A percentile compares a stretch with the other conserved stretches of the same genome.
Evolutionary conservation across 2,888 invertebrate species (phyloP).

Genomic region (Isoperla grammatica): DNA sequence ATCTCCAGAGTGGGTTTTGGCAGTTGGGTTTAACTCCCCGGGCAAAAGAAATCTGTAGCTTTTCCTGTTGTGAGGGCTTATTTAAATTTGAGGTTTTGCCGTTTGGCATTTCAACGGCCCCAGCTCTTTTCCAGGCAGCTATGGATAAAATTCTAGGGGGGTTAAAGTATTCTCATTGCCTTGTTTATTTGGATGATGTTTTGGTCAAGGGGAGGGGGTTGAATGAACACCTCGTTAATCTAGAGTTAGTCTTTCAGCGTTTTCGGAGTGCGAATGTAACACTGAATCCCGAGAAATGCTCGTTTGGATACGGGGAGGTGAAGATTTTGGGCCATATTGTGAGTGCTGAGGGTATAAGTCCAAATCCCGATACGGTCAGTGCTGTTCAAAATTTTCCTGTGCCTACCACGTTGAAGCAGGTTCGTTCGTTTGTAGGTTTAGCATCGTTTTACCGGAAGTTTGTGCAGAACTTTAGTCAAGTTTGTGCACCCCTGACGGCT

Average conservation of each 20-base stretch:
- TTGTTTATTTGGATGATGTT: conserved; percentile 1
- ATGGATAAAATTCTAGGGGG: not conserved
- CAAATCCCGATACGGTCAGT: not conserved
- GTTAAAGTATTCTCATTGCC: not conserved
- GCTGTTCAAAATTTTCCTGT: not conserved
- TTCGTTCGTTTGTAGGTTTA: not conserved
- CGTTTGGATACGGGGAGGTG: not conserved
- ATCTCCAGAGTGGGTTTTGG: not conserved
- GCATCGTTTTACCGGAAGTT: conserved; percentile 6
- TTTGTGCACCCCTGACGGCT: not conserved
- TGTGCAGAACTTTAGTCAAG: not conserved
- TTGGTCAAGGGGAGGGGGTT: not conserved
- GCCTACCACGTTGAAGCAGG: not conserved
- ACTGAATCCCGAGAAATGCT: conserved; percentile 10
- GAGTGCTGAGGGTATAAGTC: not conserved
- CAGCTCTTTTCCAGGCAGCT: not conserved
- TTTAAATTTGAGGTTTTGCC: not conserved
- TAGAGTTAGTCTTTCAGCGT: not conserved
- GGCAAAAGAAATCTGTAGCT: not conserved
- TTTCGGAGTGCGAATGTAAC: not conserved
- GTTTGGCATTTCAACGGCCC: not conserved
- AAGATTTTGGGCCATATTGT: not conserved
- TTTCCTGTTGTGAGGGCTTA: not conserved
- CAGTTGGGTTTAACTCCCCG: not conserved
- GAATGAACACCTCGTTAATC: not conserved